Percentiles rank a stretch among this genome's conserved stretches.
Evolutionary conservation across 1,140 invertebrate genomes (phyloP).

Genomic region (Drosophila lowei): DNA sequence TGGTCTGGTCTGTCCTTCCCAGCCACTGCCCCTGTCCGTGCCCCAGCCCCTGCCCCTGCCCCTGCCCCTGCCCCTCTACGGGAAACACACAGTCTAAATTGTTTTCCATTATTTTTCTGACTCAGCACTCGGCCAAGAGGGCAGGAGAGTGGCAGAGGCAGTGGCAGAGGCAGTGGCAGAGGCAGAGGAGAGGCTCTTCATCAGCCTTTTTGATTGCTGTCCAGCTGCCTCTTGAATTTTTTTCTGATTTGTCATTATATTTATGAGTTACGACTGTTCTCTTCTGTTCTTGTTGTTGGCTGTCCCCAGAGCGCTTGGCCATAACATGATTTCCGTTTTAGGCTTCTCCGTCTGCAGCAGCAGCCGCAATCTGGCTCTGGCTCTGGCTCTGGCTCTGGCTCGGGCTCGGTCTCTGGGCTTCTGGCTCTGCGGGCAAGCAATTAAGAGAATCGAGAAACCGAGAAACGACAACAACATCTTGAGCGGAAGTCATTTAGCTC

Average conservation of each 20-base stretch:
- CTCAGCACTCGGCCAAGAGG: constrained; percentile 42
- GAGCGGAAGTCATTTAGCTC: constrained; percentile 76
- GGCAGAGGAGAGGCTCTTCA: constrained; percentile 53
- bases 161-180: constrained; percentile 25
- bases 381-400: too few species aligned
- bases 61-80: neutral
- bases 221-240: constrained; percentile 64
- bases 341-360: constrained; percentile 36
- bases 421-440: constrained; percentile 63
- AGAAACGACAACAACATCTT: constrained; percentile 48
- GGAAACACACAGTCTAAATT: constrained; percentile 52
- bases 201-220: constrained; percentile 69
- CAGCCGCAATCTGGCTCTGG: constrained; percentile 20
- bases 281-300: constrained; percentile 23
- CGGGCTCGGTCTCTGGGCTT: too few species aligned
- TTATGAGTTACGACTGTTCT: constrained; percentile 70
- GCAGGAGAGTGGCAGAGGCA: neutral
- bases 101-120: constrained; percentile 79
- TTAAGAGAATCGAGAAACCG: constrained; percentile 49
- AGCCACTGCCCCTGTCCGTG: too few species aligned
- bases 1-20: neutral
- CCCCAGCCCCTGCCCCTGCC: neutral
- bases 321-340: constrained; percentile 81
- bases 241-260: constrained; percentile 81
- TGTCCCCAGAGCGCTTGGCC: constrained; percentile 55